Evolutionary conservation across 2,113 vertebrate species (phyloP), one percentile per base, ranked within the genome.

Genomic region (Pungitius pungitius): DNA sequence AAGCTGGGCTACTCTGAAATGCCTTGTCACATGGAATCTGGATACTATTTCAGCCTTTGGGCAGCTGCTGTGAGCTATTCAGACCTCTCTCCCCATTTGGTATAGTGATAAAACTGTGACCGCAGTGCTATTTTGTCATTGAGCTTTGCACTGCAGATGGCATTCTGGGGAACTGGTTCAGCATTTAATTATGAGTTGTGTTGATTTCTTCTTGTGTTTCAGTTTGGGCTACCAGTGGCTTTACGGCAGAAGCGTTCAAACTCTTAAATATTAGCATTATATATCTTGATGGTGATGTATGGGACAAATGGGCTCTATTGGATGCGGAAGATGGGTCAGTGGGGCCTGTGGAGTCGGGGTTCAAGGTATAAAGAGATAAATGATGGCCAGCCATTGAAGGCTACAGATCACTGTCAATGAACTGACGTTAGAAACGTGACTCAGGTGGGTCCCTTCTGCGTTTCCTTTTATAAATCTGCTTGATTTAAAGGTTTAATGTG

Each of bases 401-500:
- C 17, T n/a, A 35, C n/a, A 54, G 27, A 39, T 24, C 20, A 26
- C 40, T n/a, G 6, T 61, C 54, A 30, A 6, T 22, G 57, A 49
- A 71, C 52, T 76, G 68, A 58, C 52, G 47, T n/a, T 45, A 14
- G 63, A 33, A 30, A 68, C 3, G 26, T 56, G 59, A 51, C 60
- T 55, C 62, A 57, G 3, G 17, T 59, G 8, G 52, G 27, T 56
- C 37, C 63, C 67, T 5, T 30, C 47, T 69, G 65, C n/a, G 0
- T 79, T 76, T 72, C 76, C 30, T n/a, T 66, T 63, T 76, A 76
- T 75, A 82, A 62, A 73, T 64, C 51, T 45, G 62, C 1, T 42
- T 63, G 47, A 73, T 55, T 71, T 35, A 60, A 75, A 75, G 24
- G 24, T 40, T 66, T 83, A 57, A 43, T 64, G 27, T 42, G 33